Evolutionary conservation across 2,113 vertebrate genomes (phyloP).

Genomic region (Baryphthengus martii): DNA sequence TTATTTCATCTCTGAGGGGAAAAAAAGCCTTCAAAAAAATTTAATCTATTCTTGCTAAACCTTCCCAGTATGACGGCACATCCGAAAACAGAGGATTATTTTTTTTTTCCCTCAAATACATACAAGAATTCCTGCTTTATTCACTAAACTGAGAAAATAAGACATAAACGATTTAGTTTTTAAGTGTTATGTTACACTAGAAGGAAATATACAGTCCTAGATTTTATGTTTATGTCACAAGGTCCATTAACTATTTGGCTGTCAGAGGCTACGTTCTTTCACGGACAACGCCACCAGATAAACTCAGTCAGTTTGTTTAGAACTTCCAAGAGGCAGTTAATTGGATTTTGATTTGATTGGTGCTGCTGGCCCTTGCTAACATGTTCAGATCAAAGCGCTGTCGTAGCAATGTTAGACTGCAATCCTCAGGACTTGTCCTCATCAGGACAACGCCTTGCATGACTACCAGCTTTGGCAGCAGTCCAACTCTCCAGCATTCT

Average conservation of each 20-base stretch:
- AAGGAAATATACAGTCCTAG: background rate
- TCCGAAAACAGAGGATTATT: background rate
- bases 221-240: background rate
- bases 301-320: background rate
- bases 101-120: background rate
- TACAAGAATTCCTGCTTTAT: background rate
- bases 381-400: background rate
- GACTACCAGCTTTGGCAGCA: background rate
- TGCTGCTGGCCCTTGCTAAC: background rate
- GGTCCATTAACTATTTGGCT: background rate
- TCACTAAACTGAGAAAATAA: background rate
- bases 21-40: background rate
- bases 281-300: background rate
- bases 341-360: background rate
- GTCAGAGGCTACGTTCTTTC: background rate
- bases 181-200: background rate
- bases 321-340: background rate
- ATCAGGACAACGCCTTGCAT: background rate
- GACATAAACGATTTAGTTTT: background rate
- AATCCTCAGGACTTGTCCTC: background rate
- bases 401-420: background rate
- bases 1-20: constrained; percentile 24
- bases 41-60: constrained; percentile 19
- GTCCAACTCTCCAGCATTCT: background rate
- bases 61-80: background rate